Evolutionary conservation across 2,797 vertebrate species (phyloP), one percentile per base, ranked within the genome.

Genomic region (Amazona finschi): DNA sequence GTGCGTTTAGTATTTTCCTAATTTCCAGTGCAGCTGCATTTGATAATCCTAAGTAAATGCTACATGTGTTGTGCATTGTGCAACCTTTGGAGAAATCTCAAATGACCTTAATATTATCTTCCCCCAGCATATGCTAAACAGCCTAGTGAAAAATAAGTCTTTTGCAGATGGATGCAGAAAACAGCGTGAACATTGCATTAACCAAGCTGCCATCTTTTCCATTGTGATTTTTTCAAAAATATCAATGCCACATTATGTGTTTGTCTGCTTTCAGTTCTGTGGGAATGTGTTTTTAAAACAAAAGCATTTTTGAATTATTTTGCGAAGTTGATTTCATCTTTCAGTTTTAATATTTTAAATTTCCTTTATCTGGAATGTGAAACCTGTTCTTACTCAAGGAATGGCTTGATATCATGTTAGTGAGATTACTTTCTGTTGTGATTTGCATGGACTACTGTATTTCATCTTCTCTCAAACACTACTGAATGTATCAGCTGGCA

Each of bases 361-460:
- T 85, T 69, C 55, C 57, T 82, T 80, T 19, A 44, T 64, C 33
- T 78, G 22, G 18, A 87, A 53, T 33, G 3, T 1, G 1, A 2
- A 7, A 74, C 30, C 12, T 50, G 4, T 77, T 80, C 50, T 76
- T 82, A 91, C 57, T 49, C 25, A 90, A 81, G 62, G 38, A 78
- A 52, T 20, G 4, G 12, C 43, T 93, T 6, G 20, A 66, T 65
- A 28, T 81, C 81, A 53, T 39, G 65, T 79, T 70, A 36, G 31
- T 73, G 67, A 87, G 84, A 87, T 83, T 81, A 5, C 16, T 91
- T 90, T 69, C 58, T 69, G n/a, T 85, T 91, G 53, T 75, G 36
- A 80, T 95, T 92, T 95, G 43, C 80, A 86, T 86, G 55, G 69
- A 36, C 72, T 86, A 47, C 72, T 72, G 46, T 94, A 58, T 84